Evolutionary conservation across 2,888 invertebrate species (phyloP), one percentile per base, ranked within the genome.

Genomic region (Polydrusus cervinus): DNA sequence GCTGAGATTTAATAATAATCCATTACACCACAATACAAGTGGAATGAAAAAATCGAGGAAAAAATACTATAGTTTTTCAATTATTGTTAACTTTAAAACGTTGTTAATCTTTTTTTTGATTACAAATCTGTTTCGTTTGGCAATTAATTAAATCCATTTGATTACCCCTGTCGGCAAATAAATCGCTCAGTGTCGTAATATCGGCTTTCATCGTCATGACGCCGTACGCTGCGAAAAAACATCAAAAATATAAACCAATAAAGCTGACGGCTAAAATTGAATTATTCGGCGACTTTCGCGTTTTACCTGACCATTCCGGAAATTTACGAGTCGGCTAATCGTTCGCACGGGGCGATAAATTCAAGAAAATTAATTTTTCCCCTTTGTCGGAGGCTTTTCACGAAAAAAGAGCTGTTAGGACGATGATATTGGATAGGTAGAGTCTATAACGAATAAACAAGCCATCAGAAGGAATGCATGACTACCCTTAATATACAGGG

Each of bases 311-410:
- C 78, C 72, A 75, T 69, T 73, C 51, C 66, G 66, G 70, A 69
- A 70, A 78, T 75, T 75, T 78, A 78, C 71, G 75, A 70, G 34
- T 43, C 65, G 34, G 73, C 74, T 78, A 78, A 78, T 78, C 78
- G 78, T 69, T 72, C 66, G 70, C 78, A 73, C 69, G 73, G 75
- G 75, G 66, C 78, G 73, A 78, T 78, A 78, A 78, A 78, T 78
- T 75, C 73, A 73, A 75, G 78, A 78, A 78, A 78, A 78, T 78
- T 78, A 75, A 78, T 78, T 78, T 78, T 75, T 70, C 71, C 77
- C 72, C 72, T 72, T 73, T 73, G 61, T 60, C 57, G 53, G 75
- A 38, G 53, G 62, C 45, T 45, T 62, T 74, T 74, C 60, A 49
- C 68, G 60, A 65, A 47, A 68, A 75, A 71, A 75, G 64, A 75